Conservation (phyloP, 2,888 invertebrate species). For the Zele albiditarsus region DNA sequence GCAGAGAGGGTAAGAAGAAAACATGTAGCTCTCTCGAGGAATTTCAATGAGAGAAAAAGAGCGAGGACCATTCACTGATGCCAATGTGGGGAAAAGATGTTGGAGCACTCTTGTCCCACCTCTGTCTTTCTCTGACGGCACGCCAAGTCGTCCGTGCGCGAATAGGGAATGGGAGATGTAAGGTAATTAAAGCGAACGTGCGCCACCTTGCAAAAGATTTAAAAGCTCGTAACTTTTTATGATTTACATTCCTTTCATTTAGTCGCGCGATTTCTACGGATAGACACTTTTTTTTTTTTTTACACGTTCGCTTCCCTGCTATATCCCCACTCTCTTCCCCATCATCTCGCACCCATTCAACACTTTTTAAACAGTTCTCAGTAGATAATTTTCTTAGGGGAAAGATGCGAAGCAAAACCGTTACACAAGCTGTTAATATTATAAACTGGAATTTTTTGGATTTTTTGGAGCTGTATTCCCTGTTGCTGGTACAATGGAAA, state of each 20-base stretch:
- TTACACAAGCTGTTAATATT: neutral
- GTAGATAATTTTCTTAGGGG: neutral
- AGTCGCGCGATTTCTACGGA: slow-evolving; percentile 68
- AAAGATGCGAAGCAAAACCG: neutral
- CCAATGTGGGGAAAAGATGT: slow-evolving; percentile 40
- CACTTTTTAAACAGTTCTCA: neutral
- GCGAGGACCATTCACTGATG: slow-evolving; percentile 36
- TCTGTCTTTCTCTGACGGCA: slow-evolving; percentile 47
- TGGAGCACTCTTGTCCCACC: slow-evolving; percentile 32
- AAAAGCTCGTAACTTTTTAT: slow-evolving; percentile 73
- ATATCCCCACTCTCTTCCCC: slow-evolving; percentile 30
- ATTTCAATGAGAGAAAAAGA: slow-evolving; percentile 64
- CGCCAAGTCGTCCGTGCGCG: slow-evolving; percentile 51
- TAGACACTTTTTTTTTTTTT: slow-evolving; percentile 56
- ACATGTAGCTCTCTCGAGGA: slow-evolving; percentile 54
- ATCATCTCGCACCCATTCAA: slow-evolving; percentile 41
- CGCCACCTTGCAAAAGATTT: slow-evolving; percentile 73
- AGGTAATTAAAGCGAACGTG: slow-evolving; percentile 72
- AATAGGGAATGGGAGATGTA: slow-evolving; percentile 70
- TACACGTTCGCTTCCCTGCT: neutral
- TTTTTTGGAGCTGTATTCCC: neutral
- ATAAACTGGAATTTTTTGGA: neutral
- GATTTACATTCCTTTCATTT: slow-evolving; percentile 73
- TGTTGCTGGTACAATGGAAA: too few species aligned
- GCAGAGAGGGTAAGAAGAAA: slow-evolving; percentile 41